Base-by-base conservation (phyloP, 2,113 vertebrate species). In the Aramus guarauna region DNA sequence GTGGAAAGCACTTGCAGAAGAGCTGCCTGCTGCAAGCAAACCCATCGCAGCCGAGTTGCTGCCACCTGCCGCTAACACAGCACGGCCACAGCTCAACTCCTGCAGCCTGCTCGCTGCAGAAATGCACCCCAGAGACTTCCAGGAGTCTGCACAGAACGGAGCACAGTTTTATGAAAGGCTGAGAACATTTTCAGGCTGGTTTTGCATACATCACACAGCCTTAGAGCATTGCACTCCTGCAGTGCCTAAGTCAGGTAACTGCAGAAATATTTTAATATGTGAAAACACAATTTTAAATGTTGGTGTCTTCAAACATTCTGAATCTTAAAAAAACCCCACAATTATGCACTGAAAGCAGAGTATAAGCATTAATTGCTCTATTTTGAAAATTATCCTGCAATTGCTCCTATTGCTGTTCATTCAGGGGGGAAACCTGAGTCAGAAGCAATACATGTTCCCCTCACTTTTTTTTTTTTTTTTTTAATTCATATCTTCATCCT, bases 121-220 rank as follows among this genome's bases (percentile, higher is more conserved):
- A 27, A 32, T 0, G 2, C 17, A 1, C 50, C 29, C 1, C 15
- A 0, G 66, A 3, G 8, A 9, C 26, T 1, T 5, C 0, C 0
- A 3, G 67, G 58, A 66, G 41, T 0, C 90, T n/a, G 36, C 45
- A 43, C n/a, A 12, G 37, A 1, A 0, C 0, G 2, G 4, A n/a
- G 11, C 5, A 5, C 7, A 2, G 47, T 0, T 62, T 37, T 27
- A 0, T 2, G 3, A 45, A 45, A 52, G 27, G 7, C 22, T 64
- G 73, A 66, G 39, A 56, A 30, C 9, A 3, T 39, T 72, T 60
- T 29, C 26, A 43, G 11, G 21, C 24, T 68, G 64, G 6, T 30
- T 86, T 79, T 64, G 29, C 36, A 30, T 72, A 7, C 20, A 19
- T 26, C 30, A 12, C 8, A 1, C 2, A 36, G 30, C 39, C 11